phyloP scores from a whole-genome alignment of 2,888 invertebrate genomes.

The Dysmachus trigonus region DNA sequence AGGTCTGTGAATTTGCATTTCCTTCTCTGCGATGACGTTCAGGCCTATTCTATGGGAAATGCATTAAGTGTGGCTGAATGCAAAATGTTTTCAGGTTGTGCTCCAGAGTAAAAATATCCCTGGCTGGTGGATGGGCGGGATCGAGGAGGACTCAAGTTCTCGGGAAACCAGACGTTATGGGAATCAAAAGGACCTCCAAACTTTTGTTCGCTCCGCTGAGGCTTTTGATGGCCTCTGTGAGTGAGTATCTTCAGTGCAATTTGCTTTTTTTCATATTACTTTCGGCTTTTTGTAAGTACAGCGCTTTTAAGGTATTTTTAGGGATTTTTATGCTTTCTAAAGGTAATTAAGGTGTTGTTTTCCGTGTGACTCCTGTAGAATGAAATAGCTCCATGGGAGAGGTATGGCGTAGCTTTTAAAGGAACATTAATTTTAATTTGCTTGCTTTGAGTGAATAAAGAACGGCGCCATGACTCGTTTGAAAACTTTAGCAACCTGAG shows the following conservation, averaged over 20 bases:
- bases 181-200: background rate
- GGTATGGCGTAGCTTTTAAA: background rate
- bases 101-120: background rate
- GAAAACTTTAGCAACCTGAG: too few relatives aligned
- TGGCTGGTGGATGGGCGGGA: background rate
- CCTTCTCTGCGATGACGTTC: slow-evolving; percentile 48
- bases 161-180: background rate
- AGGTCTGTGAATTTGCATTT: slow-evolving; percentile 57
- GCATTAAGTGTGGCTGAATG: background rate
- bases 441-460: background rate
- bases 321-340: background rate
- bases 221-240: background rate
- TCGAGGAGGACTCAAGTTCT: background rate
- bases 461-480: too few relatives aligned
- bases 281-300: background rate
- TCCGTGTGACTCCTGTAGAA: background rate
- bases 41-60: background rate
- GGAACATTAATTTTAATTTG: background rate
- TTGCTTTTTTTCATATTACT: background rate
- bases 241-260: background rate
- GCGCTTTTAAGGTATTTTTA: background rate
- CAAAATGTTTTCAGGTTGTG: background rate
- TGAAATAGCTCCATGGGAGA: background rate
- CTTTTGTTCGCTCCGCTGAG: background rate
- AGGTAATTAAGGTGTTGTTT: background rate